Evolutionary conservation across 53 echinoderm and acorn worm species (phyloP), one percentile per base, ranked within the genome.

Genomic region (Zoroaster sp.): DNA sequence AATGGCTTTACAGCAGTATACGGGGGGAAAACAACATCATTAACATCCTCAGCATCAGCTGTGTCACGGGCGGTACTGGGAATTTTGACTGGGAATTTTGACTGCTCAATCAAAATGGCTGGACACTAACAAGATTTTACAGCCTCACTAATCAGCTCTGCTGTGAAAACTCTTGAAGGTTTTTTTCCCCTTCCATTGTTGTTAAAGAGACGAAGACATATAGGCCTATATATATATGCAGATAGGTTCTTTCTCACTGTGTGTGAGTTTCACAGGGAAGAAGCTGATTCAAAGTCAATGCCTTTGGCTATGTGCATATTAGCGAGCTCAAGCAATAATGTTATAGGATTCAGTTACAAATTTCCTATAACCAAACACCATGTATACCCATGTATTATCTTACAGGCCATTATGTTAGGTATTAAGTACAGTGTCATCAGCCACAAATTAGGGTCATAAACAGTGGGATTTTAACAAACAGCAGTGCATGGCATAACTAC

Each of bases 91-190:
- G n/a, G n/a, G n/a, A n/a, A n/a, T n/a, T n/a, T 35, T 38, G 59
- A 78, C 59, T 78, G 20, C 78, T 78, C 78, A 63, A 55, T 59
- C 78, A 33, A 59, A 59, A 59, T 54, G 78, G 59, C 55, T 20
- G 4, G 63, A 35, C 78, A 35, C n/a, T 78, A 78, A 78, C 78
- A 78, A 59, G 78, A 78, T 78, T 54, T 78, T 59, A 78, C 59
- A 78, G 9, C 30, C 78, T 78, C 53, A 35, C 53, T 40, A 28
- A 59, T 59, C 78, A 38, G 63, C 59, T 78, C 78, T 53, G 78
- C 55, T 23, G 32, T 35, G 41, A 69, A 13, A 31, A 30, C 46
- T 51, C 33, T 59, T 40, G 74, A 42, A 76, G 76, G 76, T 46
- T 76, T 76, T 69, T 69, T 17, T 36, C 70, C 36, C 37, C 18